Evolutionary conservation across 2,797 vertebrate genomes (phyloP).

Genomic region (Hoplostethus mediterraneus): DNA sequence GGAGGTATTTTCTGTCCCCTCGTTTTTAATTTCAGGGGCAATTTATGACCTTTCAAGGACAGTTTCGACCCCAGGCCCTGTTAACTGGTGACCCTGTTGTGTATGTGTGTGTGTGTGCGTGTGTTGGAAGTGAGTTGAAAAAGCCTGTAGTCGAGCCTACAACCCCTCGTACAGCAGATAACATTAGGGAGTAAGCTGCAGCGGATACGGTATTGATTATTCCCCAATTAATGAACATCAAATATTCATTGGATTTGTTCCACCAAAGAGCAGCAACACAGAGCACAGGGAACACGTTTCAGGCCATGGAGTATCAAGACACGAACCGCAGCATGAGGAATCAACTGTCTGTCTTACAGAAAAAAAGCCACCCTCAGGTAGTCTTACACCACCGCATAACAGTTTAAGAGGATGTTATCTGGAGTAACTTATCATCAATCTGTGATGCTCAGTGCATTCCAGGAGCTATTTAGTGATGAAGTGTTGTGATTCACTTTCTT

Average conservation of each 20-base stretch:
- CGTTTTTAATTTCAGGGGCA: too few species aligned
- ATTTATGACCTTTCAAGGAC: too few species aligned
- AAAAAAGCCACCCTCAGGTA: background rate
- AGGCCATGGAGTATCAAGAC: constrained; percentile 15
- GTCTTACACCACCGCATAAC: too few species aligned
- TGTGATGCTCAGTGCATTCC: constrained; percentile 36
- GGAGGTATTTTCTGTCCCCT: too few species aligned
- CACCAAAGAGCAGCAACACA: constrained; percentile 52
- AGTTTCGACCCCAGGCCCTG: too few species aligned
- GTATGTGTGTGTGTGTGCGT: background rate
- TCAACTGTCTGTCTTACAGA: constrained; percentile 32
- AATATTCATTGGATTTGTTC: constrained; percentile 65
- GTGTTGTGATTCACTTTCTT: constrained; percentile 28
- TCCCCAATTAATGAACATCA: constrained; percentile 61
- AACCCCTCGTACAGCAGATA: constrained; percentile 15
- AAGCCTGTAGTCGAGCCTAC: constrained; percentile 13
- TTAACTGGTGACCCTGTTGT: too few species aligned
- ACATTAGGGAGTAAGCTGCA: constrained; percentile 30
- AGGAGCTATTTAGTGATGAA: constrained; percentile 23
- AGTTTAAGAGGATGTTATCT: too few species aligned
- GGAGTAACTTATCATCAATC: background rate
- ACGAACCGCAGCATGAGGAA: constrained; percentile 36
- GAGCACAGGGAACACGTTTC: constrained; percentile 32
- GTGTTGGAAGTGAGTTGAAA: background rate
- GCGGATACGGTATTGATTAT: constrained; percentile 56